Percentiles rank a stretch among this genome's conserved stretches.
Evolutionary conservation across 1,140 invertebrate species (phyloP).

Genomic region (Trinorchestia longiramus): DNA sequence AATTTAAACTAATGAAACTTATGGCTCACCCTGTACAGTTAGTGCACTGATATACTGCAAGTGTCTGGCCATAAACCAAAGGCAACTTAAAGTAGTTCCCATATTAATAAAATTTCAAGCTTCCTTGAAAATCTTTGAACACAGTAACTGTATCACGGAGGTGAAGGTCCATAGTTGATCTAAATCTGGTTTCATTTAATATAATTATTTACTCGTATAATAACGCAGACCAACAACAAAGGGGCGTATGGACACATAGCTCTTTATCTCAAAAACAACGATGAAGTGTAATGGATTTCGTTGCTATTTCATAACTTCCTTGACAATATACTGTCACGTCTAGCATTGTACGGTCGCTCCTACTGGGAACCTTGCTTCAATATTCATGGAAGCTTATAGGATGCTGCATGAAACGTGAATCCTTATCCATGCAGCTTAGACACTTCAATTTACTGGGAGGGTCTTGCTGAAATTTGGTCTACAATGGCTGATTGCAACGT

Average conservation of each 20-base stretch:
- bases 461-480: not conserved
- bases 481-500: not conserved
- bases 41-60: too few relatives aligned
- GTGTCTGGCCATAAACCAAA: too few relatives aligned
- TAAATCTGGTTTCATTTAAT: not conserved
- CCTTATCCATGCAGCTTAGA: not conserved
- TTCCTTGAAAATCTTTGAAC: too few relatives aligned
- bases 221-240: too few relatives aligned
- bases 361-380: not conserved
- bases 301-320: too few relatives aligned
- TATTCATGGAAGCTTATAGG: not conserved
- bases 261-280: not conserved
- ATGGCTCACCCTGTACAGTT: too few relatives aligned
- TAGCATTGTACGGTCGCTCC: not conserved
- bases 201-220: not conserved
- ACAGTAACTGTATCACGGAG: too few relatives aligned
- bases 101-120: too few relatives aligned
- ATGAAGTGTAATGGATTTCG: too few relatives aligned
- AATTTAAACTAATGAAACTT: too few relatives aligned
- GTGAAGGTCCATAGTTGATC: too few relatives aligned
- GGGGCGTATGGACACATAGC: not conserved
- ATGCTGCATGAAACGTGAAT: not conserved
- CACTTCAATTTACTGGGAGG: constrained; percentile 19
- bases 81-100: too few relatives aligned
- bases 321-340: not conserved